Evolutionary conservation across 1,140 invertebrate genomes (phyloP).

Genomic region (Eciton burchellii): DNA sequence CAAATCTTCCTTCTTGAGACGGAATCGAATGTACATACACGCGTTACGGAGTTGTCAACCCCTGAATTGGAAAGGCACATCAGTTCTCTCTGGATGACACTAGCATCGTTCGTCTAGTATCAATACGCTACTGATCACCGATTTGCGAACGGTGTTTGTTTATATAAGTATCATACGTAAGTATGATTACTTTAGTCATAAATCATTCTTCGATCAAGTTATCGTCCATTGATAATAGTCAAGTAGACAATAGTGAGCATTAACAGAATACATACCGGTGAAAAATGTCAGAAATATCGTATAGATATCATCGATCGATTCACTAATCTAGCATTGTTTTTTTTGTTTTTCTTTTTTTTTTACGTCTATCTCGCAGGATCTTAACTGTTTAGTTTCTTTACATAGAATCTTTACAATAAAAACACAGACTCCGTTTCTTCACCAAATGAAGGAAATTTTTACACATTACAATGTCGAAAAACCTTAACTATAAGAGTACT

Average conservation of each 20-base stretch:
- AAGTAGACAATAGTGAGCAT: constrained; percentile 67
- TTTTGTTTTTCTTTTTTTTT: too few relatives aligned
- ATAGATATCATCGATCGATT: constrained; percentile 47
- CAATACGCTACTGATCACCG: constrained; percentile 64
- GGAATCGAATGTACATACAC: constrained; percentile 72
- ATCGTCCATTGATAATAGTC: constrained; percentile 52
- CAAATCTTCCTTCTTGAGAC: constrained; percentile 70
- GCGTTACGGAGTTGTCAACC: constrained; percentile 67
- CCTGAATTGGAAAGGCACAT: constrained; percentile 78
- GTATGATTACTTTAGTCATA: constrained; percentile 65
- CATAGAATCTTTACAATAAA: constrained; percentile 19
- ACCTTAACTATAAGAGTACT: constrained; percentile 48
- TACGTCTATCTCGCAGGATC: constrained; percentile 32
- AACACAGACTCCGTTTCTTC: neutral
- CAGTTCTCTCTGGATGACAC: constrained; percentile 74
- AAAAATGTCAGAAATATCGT: constrained; percentile 59
- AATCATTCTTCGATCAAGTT: constrained; percentile 59
- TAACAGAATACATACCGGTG: constrained; percentile 47
- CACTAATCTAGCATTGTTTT: constrained; percentile 29
- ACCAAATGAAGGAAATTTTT: constrained; percentile 1
- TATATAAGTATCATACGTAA: constrained; percentile 60
- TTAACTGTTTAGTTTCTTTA: neutral
- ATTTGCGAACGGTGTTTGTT: constrained; percentile 64
- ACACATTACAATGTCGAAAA: constrained; percentile 19
- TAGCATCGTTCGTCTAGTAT: constrained; percentile 63